Conservation (phyloP, 2,797 vertebrate genomes). For the Discoglossus pictus region DNA sequence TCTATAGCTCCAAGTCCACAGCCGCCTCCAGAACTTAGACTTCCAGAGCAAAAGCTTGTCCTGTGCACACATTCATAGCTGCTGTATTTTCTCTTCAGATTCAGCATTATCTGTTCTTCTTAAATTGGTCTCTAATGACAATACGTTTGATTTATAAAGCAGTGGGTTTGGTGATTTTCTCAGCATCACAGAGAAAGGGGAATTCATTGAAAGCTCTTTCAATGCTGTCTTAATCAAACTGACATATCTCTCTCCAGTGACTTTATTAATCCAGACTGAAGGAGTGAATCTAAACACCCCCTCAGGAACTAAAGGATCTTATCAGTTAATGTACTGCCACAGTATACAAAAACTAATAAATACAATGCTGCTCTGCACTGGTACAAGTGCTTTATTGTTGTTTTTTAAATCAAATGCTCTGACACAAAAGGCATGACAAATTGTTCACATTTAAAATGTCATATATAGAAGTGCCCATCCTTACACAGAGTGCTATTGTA, state of each 20-base stretch:
- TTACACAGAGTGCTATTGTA: no score
- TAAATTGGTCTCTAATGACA: conserved; percentile 53
- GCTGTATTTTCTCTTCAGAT: conserved; percentile 14
- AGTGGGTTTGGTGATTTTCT: conserved; percentile 46
- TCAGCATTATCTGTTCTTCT: conserved; percentile 50
- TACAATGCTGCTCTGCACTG: conserved; percentile 26
- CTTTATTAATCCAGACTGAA: conserved; percentile 60
- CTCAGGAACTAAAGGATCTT: conserved; percentile 52
- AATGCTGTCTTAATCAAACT: conserved; percentile 55
- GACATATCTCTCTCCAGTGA: conserved; percentile 59
- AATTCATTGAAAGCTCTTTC: conserved; percentile 53
- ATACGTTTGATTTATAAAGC: conserved; percentile 52
- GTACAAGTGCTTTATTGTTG: conserved; percentile 41
- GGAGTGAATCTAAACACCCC: conserved; percentile 52
- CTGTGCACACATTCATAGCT: neutral
- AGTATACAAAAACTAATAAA: conserved; percentile 55
- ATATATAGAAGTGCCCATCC: conserved; percentile 20
- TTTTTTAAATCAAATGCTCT: conserved; percentile 47
- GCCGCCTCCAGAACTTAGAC: neutral
- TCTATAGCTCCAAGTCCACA: neutral
- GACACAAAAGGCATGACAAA: conserved; percentile 29
- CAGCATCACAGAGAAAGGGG: conserved; percentile 33
- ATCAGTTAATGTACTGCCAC: conserved; percentile 52
- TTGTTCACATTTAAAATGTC: conserved; percentile 49
- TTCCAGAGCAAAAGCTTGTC: neutral